phyloP scores from a whole-genome alignment of 2,888 invertebrate genomes.

The Hydriomena furcata region DNA sequence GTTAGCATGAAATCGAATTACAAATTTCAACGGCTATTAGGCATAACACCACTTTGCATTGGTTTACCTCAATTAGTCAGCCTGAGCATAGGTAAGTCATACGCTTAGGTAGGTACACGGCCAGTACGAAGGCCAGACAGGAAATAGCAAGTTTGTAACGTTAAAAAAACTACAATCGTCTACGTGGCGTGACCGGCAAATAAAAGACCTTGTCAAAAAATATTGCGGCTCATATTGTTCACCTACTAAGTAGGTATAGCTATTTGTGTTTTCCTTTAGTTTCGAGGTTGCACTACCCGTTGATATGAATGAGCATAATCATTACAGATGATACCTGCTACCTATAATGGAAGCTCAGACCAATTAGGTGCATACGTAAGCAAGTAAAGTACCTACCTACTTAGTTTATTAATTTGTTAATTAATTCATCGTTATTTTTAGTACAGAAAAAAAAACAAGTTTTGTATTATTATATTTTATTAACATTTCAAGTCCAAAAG shows the following conservation, averaged over 20 bases:
- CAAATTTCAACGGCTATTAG: not conserved
- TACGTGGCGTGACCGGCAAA: conserved; percentile 72
- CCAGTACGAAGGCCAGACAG: conserved; percentile 43
- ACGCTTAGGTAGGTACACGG: too few relatives aligned
- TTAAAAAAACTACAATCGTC: conserved; percentile 47
- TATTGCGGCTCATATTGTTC: conserved; percentile 33
- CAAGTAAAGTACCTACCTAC: too few relatives aligned
- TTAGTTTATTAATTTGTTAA: too few relatives aligned
- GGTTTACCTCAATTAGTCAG: not conserved
- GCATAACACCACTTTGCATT: not conserved
- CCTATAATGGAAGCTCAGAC: not conserved
- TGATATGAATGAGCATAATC: conserved; percentile 52
- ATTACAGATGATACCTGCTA: too few relatives aligned
- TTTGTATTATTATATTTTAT: too few relatives aligned
- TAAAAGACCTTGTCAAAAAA: conserved; percentile 54
- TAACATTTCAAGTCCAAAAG: too few relatives aligned
- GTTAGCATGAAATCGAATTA: not conserved
- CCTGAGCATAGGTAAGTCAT: not conserved
- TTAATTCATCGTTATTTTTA: not conserved
- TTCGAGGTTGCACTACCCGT: conserved; percentile 45
- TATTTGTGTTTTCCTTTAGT: conserved; percentile 28
- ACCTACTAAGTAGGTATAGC: not conserved
- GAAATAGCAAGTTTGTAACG: conserved; percentile 49
- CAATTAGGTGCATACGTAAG: conserved; percentile 1
- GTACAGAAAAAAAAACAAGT: too few relatives aligned